Percentiles rank a stretch among this genome's conserved stretches.
Evolutionary conservation across 2,797 vertebrate genomes (phyloP).

Genomic region (Fistularia commersonii): DNA sequence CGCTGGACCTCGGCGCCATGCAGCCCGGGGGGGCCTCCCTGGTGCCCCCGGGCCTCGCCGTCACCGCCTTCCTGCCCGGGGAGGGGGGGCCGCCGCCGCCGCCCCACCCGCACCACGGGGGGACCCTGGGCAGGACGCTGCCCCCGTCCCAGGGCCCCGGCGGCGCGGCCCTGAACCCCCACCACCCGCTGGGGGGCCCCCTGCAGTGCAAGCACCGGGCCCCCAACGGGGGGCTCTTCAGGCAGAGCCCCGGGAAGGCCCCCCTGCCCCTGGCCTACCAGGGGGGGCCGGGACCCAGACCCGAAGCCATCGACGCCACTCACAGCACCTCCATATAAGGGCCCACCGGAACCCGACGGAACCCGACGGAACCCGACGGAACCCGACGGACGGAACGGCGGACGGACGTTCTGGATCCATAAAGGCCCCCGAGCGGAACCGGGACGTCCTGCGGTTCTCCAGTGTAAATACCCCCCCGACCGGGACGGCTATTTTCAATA

Average conservation of each 20-base stretch:
- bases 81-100: constrained; percentile 69
- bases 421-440: background rate
- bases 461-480: constrained; percentile 97
- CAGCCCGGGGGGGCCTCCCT: constrained; percentile 81
- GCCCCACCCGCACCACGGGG: constrained; percentile 73
- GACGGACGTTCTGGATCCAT: background rate
- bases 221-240: constrained; percentile 96
- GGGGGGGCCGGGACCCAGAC: constrained; percentile 89
- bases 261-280: constrained; percentile 97
- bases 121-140: constrained; percentile 91
- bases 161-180: constrained; percentile 87
- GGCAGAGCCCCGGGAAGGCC: constrained; percentile 96
- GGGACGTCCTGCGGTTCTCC: constrained; percentile 69
- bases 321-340: constrained; percentile 91
- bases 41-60: constrained; percentile 78
- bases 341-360: too few relatives aligned
- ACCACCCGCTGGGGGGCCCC: constrained; percentile 89
- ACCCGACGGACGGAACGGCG: too few relatives aligned
- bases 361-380: too few relatives aligned
- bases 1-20: constrained; percentile 92
- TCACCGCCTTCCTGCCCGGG: constrained; percentile 92
- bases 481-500: constrained; percentile 99
- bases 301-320: constrained; percentile 89
- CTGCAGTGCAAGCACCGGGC: constrained; percentile 97
- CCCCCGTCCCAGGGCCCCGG: constrained; percentile 83